phyloP scores from a whole-genome alignment of 2,888 invertebrate species.

The Coecobrya sp. region DNA sequence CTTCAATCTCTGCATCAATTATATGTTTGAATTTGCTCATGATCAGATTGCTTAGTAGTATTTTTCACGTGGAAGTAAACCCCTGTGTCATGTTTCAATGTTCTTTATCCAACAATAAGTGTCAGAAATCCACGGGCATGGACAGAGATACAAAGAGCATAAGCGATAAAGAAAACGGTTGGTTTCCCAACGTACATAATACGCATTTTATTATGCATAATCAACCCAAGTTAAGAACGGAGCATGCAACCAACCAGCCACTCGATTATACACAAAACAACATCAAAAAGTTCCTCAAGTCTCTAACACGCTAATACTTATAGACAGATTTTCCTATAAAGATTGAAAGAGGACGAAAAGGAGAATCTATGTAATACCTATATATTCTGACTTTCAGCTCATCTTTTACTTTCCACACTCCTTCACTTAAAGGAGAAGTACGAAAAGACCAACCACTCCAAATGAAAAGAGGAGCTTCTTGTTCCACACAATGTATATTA shows the following conservation, averaged over 20 bases:
- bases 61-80: too few species aligned
- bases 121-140: too few species aligned
- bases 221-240: background rate
- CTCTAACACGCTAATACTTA: conserved; percentile 34
- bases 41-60: too few species aligned
- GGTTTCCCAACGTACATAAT: background rate
- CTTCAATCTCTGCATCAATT: too few species aligned
- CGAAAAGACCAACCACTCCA: background rate
- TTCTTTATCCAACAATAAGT: too few species aligned
- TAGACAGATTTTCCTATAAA: conserved; percentile 63
- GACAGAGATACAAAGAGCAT: too few species aligned
- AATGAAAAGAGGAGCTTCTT: conserved; percentile 24
- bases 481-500: conserved; percentile 71
- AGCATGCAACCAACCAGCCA: background rate
- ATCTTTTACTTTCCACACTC: background rate
- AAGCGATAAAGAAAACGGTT: too few species aligned
- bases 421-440: background rate
- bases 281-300: conserved; percentile 52
- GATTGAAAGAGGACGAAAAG: conserved; percentile 43
- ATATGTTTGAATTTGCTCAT: too few species aligned
- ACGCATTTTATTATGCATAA: conserved; percentile 11
- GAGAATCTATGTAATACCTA: background rate
- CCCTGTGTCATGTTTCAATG: too few species aligned
- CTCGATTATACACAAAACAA: background rate
- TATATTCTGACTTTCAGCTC: too few species aligned